Base-by-base conservation (phyloP, 2,888 invertebrate species). In the Drosophila anomelani region DNA sequence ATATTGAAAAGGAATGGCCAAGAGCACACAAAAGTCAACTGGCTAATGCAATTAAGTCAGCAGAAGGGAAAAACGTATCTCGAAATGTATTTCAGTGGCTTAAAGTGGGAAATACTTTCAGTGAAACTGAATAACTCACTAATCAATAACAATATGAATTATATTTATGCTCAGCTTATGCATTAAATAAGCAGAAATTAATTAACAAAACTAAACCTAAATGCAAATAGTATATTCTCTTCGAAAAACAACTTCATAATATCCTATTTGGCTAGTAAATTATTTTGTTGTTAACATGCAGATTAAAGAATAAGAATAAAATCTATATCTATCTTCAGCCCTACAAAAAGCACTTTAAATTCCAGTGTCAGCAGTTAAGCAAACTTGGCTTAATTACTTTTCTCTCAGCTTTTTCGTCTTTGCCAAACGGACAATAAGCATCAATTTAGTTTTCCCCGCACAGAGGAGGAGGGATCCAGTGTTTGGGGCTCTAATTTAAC, bases 401-500 rank as follows among this genome's bases (percentile, higher is more conserved):
- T 20, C 38, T 17, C 57, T 26, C 6, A 26, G 61, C 57, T 43
- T 9, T 56, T 43, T n/a, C 57, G 41, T 49, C 63, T 62, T 61
- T 43, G 51, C 64, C 43, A 51, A 15, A 13, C 47, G 64, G 64
- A 64, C 64, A 63, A 51, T 36, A 38, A 63, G 63, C 64, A 64
- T 64, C 36, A 63, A 64, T 64, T 64, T 63, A 20, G 63, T 61
- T 60, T 60, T 47, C 20, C 46, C 15, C 47, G 12, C 8, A n/a
- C 15, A 15, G 6, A 2, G 29, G 0, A 2, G 29, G 3, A 2
- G 64, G 43, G 13, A 36, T 36, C 17, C 17, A 20, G 36, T 43
- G 61, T 15, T 70, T 61, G 57, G 78, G 76, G 73, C 61, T 49
- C 62, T 70, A 79, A 74, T 83, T 83, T 75, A 73, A 76, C 78